Percentiles rank a stretch among this genome's conserved stretches.
These are phyloP conservation scores for Conomelus anceps DNA, from an alignment of 2,888 invertebrate genomes.

Conservation along the genomic window DNA sequence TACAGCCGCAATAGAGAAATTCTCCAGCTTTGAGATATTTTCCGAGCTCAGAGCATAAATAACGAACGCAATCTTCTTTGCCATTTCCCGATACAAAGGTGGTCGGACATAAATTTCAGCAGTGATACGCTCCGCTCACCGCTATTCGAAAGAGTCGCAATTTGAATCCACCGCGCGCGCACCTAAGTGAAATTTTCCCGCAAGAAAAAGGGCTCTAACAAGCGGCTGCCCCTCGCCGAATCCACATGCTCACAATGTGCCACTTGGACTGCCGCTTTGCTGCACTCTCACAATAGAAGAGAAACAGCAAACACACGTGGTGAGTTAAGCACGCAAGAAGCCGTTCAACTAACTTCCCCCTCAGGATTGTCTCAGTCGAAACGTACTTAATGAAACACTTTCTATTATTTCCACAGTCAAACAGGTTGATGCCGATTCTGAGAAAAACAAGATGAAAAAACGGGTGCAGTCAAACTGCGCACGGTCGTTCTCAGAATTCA, in stretches of 20 bases:
- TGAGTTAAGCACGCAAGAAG: background rate
- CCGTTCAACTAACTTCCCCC: background rate
- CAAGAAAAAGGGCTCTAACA: background rate
- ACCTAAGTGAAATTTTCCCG: background rate
- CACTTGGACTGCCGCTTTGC: background rate
- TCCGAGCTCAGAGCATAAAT: background rate
- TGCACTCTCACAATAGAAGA: background rate
- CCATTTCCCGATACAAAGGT: background rate
- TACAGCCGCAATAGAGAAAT: background rate
- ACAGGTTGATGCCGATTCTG: too few relatives aligned
- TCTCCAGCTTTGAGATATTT: background rate
- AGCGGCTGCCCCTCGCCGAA: background rate
- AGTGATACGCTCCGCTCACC: background rate
- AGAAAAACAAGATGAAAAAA: too few relatives aligned
- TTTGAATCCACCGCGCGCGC: background rate
- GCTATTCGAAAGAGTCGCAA: background rate
- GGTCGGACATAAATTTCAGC: background rate
- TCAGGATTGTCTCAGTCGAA: background rate
- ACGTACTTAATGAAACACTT: background rate
- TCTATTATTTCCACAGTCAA: background rate
- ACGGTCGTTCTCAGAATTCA: too few relatives aligned
- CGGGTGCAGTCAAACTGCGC: too few relatives aligned
- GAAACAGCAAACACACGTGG: background rate
- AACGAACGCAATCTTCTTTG: background rate
- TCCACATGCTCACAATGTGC: too few relatives aligned